phyloP scores from a whole-genome alignment of 2,113 vertebrate species.

The Elaphurus davidianus region DNA sequence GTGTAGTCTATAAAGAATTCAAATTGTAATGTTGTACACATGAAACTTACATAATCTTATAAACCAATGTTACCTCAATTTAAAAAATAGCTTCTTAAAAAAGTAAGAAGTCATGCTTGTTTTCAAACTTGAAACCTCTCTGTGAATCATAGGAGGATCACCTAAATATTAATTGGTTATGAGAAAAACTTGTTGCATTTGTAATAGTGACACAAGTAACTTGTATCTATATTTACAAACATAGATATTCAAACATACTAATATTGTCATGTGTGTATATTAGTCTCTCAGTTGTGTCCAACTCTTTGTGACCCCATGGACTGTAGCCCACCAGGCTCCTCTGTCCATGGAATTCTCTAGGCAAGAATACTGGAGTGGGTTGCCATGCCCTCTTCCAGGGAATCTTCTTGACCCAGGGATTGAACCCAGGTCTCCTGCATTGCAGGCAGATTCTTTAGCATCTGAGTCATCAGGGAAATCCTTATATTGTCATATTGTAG shows the following conservation, averaged over 20 bases:
- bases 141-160: not conserved
- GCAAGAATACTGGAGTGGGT: not conserved
- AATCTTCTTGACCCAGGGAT: not conserved
- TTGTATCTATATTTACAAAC: not conserved
- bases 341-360: not conserved
- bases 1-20: not conserved
- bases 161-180: not conserved
- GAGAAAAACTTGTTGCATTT: not conserved
- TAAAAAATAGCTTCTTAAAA: not conserved
- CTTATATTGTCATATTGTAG: not conserved
- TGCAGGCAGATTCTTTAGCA: not conserved
- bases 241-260: not conserved
- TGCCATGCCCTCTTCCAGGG: not conserved
- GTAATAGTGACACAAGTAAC: not conserved
- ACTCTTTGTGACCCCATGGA: not conserved
- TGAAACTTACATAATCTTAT: not conserved
- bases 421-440: not conserved
- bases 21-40: not conserved
- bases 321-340: not conserved
- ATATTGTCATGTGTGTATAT: not conserved
- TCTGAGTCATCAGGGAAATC: not conserved
- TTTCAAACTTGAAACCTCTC: not conserved
- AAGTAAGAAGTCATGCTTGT: not conserved
- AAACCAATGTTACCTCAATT: not conserved
- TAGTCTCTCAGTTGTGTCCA: not conserved